Evolutionary conservation across 2,113 vertebrate species (phyloP).

Genomic region (Tachysurus vachellii): DNA sequence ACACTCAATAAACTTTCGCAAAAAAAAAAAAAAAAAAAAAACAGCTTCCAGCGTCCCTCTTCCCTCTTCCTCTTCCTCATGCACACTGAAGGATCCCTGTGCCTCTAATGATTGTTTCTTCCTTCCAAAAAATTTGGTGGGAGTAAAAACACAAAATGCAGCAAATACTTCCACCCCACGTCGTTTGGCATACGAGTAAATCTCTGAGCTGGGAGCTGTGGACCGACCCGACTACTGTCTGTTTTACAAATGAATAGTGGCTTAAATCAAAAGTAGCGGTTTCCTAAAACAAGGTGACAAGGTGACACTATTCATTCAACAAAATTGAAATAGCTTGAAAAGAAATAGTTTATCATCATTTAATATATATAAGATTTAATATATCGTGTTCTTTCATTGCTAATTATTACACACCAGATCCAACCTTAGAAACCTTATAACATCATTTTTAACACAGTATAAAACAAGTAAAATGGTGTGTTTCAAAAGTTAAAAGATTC

Average conservation of each 20-base stretch:
- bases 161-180: conserved; percentile 42
- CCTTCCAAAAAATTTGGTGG: conserved; percentile 28
- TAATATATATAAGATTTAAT: too few species aligned
- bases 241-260: too few species aligned
- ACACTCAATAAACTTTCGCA: not conserved
- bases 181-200: conserved; percentile 15
- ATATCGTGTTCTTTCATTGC: not conserved
- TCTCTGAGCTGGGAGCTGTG: not conserved
- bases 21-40: too few species aligned
- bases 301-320: not conserved
- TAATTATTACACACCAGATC: not conserved
- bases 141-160: conserved; percentile 25
- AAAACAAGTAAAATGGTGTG: not conserved
- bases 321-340: not conserved
- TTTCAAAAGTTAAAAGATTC: not conserved
- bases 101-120: conserved; percentile 30
- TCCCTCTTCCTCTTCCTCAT: conserved; percentile 14
- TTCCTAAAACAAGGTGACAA: not conserved
- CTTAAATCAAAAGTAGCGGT: not conserved
- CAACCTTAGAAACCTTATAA: not conserved
- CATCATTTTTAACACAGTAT: not conserved
- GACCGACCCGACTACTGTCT: not conserved
- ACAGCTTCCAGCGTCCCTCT: not conserved
- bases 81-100: not conserved
- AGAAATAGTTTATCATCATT: too few species aligned